These are phyloP conservation scores for Notocelia uddmanniana DNA, from an alignment of 2,888 invertebrate species.

Conservation along the genomic window DNA sequence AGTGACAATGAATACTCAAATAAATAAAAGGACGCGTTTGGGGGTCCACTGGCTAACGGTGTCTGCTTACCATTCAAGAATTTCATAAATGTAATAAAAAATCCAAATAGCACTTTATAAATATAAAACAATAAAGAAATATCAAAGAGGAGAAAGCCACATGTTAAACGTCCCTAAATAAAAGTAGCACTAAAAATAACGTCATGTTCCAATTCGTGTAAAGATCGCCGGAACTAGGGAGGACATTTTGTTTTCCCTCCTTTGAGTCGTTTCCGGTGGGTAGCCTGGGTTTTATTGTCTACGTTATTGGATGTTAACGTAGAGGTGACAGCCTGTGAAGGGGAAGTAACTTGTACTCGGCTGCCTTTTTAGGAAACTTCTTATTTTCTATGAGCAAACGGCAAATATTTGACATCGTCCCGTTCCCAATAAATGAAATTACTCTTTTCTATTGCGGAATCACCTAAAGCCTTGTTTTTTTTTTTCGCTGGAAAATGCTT, in stretches of 20 bases:
- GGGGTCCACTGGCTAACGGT: too few relatives aligned
- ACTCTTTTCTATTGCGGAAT: too few relatives aligned
- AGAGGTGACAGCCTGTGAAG: constrained; percentile 20
- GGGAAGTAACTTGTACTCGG: neutral
- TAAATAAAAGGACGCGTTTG: too few relatives aligned
- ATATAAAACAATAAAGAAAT: constrained; percentile 1
- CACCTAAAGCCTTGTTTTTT: too few relatives aligned
- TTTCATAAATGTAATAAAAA: too few relatives aligned
- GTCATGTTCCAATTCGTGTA: constrained; percentile 22
- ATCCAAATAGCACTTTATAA: too few relatives aligned
- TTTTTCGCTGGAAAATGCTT: too few relatives aligned
- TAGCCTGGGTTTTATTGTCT: constrained; percentile 32
- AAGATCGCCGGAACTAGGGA: constrained; percentile 33
- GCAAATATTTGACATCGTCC: neutral
- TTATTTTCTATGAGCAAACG: neutral
- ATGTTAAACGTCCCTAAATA: constrained; percentile 1
- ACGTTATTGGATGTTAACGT: constrained; percentile 40
- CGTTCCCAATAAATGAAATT: neutral
- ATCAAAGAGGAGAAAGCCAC: neutral
- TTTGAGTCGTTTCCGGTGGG: constrained; percentile 36
- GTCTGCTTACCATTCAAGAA: too few relatives aligned
- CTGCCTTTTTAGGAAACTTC: constrained; percentile 3
- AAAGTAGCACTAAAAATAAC: constrained; percentile 32
- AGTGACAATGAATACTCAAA: too few relatives aligned
- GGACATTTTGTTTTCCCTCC: constrained; percentile 43